Conservation (phyloP, 1,140 invertebrate species). For the Drosophila athabasca region DNA sequence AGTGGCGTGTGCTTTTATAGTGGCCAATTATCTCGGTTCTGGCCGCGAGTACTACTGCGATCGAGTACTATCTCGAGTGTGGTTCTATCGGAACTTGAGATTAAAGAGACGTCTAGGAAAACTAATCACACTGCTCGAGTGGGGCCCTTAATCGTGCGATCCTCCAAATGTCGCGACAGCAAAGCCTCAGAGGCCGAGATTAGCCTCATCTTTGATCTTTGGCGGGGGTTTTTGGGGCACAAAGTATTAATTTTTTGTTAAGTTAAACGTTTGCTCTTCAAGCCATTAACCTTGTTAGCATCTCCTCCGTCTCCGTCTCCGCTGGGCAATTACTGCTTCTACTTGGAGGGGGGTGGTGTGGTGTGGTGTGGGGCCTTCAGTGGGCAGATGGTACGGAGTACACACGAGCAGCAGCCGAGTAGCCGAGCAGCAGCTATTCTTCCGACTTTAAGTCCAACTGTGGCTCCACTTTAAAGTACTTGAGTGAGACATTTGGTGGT, state of each 20-base stretch:
- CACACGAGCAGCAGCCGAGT: neutral
- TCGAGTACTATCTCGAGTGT: conserved; percentile 13
- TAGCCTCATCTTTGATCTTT: conserved; percentile 19
- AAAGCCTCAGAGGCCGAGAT: neutral
- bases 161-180: neutral
- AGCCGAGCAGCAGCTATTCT: too few relatives aligned
- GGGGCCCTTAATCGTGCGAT: conserved; percentile 1
- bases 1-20: conserved; percentile 20
- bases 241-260: conserved; percentile 26
- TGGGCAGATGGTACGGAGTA: conserved; percentile 36
- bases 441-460: conserved; percentile 8
- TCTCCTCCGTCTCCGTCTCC: conserved; percentile 14
- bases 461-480: conserved; percentile 8
- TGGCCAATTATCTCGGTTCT: conserved; percentile 17
- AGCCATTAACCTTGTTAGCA: conserved; percentile 53
- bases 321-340: conserved; percentile 30
- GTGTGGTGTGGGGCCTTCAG: conserved; percentile 1
- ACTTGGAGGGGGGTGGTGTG: too few relatives aligned
- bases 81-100: neutral
- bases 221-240: conserved; percentile 25
- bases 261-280: conserved; percentile 8
- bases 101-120: conserved; percentile 5
- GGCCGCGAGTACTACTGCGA: neutral
- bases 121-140: conserved; percentile 13
- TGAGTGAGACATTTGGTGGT: neutral